Evolutionary conservation across 2,888 invertebrate genomes (phyloP).

Genomic region (Microdon myrmicae): DNA sequence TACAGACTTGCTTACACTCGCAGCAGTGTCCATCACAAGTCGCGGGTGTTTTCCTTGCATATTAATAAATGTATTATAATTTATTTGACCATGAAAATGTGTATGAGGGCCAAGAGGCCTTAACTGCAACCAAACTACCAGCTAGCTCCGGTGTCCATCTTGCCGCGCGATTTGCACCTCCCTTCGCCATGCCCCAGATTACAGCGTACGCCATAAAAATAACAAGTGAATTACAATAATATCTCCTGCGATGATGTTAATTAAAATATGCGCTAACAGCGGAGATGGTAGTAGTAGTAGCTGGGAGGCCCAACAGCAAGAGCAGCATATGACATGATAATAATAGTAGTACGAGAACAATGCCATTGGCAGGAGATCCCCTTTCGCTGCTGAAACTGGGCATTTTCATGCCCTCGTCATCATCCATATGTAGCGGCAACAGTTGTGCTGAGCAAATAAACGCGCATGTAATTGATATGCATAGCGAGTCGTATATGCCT

Average conservation of each 20-base stretch:
- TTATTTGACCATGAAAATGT: slow-evolving; percentile 48
- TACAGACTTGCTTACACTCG: too few relatives aligned
- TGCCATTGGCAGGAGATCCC: slow-evolving; percentile 42
- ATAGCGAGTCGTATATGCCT: slow-evolving; percentile 29
- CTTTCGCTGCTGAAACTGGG: slow-evolving; percentile 3
- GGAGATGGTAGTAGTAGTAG: slow-evolving; percentile 14
- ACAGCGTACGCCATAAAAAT: slow-evolving; percentile 19
- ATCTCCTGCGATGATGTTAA: slow-evolving; percentile 43
- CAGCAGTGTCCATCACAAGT: too few relatives aligned
- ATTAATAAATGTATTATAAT: slow-evolving; percentile 47
- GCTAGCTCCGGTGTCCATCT: slow-evolving; percentile 27
- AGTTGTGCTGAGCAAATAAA: slow-evolving; percentile 46
- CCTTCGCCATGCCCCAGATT: neutral
- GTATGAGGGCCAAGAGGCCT: slow-evolving; percentile 20
- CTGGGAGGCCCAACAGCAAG: too few relatives aligned
- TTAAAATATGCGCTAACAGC: slow-evolving; percentile 49
- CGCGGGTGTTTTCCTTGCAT: slow-evolving; percentile 31
- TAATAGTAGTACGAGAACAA: slow-evolving; percentile 28
- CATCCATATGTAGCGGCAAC: slow-evolving; percentile 35
- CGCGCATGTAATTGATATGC: slow-evolving; percentile 48
- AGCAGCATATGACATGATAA: slow-evolving; percentile 14
- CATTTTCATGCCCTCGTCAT: slow-evolving; percentile 11
- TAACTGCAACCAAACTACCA: slow-evolving; percentile 15
- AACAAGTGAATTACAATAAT: slow-evolving; percentile 48
- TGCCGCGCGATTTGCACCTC: neutral